Percentiles rank a stretch among this genome's conserved stretches.
Evolutionary conservation across 2,888 invertebrate species (phyloP).

Genomic region (Orchesella flavescens): DNA sequence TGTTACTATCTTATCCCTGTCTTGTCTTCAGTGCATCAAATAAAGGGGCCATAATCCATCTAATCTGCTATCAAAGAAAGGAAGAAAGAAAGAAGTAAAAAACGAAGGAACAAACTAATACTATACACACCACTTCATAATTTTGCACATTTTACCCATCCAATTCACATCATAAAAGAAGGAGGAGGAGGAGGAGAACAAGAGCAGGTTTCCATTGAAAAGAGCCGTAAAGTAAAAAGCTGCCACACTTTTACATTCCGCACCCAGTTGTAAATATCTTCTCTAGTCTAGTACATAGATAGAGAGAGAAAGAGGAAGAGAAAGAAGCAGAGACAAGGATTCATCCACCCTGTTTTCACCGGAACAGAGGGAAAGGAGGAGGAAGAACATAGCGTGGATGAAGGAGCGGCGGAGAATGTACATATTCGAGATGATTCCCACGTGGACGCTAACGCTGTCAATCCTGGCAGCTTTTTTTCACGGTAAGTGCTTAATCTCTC

Average conservation of each 20-base stretch:
- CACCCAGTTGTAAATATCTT: background rate
- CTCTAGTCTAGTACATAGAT: background rate
- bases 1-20: background rate
- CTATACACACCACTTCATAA: too few relatives aligned
- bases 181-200: too few relatives aligned
- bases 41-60: slow-evolving; percentile 13
- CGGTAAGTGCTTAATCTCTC: slow-evolving; percentile 64
- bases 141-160: too few relatives aligned
- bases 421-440: slow-evolving; percentile 68
- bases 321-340: background rate
- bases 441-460: slow-evolving; percentile 68
- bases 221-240: background rate
- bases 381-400: background rate
- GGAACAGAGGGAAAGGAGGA: slow-evolving; percentile 13
- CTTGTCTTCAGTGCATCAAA: background rate
- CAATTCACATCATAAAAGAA: too few relatives aligned
- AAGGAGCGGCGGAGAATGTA: slow-evolving; percentile 36
- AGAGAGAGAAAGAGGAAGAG: background rate
- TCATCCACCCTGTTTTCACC: background rate
- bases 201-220: too few relatives aligned
- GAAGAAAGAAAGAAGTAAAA: background rate
- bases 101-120: background rate
- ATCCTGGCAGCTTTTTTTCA: slow-evolving; percentile 70
- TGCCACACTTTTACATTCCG: background rate
- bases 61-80: slow-evolving; percentile 7